Evolutionary conservation across 2,113 vertebrate species (phyloP).

Genomic region (Myotis lucifugus): DNA sequence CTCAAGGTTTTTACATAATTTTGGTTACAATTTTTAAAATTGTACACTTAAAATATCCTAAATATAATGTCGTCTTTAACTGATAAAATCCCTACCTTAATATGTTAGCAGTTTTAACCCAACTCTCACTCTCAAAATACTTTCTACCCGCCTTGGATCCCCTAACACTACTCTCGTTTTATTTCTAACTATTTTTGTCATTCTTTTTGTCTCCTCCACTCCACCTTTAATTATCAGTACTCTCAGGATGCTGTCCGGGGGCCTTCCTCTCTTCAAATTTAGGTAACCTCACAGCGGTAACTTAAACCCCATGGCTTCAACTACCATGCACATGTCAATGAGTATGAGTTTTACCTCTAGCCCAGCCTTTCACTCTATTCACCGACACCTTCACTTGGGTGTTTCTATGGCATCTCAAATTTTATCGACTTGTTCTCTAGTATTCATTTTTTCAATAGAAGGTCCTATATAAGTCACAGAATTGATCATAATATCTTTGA

Average conservation of each 20-base stretch:
- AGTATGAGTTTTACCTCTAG: background rate
- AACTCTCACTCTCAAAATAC: background rate
- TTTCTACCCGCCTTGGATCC: background rate
- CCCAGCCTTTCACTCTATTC: background rate
- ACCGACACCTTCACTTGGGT: background rate
- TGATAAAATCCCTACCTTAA: background rate
- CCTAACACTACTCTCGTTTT: background rate
- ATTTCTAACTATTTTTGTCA: background rate
- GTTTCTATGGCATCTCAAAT: background rate
- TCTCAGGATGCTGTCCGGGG: background rate
- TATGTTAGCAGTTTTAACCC: background rate
- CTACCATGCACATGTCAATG: background rate
- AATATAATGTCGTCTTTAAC: background rate
- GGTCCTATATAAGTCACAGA: background rate
- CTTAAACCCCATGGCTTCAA: background rate
- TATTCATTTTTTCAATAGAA: background rate
- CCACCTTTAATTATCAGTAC: background rate
- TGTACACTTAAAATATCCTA: background rate
- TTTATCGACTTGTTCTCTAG: background rate
- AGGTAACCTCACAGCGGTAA: background rate
- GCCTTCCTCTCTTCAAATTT: background rate
- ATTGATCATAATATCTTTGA: background rate
- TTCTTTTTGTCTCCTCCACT: background rate
- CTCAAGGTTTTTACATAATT: background rate
- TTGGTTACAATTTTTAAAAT: background rate